phyloP scores from a whole-genome alignment of 2,113 vertebrate species.

The Ochotona princeps region DNA sequence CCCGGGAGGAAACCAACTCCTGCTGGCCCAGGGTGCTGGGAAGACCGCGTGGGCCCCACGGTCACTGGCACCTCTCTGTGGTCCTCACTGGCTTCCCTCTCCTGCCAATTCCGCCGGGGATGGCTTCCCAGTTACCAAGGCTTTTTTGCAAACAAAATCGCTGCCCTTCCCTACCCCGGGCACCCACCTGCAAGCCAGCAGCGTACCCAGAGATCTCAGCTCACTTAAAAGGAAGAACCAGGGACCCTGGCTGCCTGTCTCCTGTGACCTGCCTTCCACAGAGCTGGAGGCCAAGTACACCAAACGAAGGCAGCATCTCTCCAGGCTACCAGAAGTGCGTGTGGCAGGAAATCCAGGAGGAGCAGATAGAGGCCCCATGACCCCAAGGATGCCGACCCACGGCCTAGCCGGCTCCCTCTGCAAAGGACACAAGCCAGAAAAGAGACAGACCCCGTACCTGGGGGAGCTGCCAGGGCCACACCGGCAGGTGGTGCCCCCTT shows the following conservation, averaged over 20 bases:
- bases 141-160: background rate
- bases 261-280: background rate
- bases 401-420: background rate
- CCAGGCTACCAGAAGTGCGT: background rate
- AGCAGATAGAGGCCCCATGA: background rate
- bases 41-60: background rate
- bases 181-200: too few species aligned
- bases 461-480: background rate
- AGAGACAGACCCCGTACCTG: background rate
- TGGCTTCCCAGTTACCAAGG: background rate
- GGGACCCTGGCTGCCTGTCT: background rate
- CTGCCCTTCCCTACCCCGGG: background rate
- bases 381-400: background rate
- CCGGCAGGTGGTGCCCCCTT: background rate
- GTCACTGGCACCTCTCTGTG: background rate
- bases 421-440: background rate
- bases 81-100: background rate
- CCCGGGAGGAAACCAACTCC: background rate
- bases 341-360: background rate
- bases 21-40: background rate
- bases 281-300: background rate
- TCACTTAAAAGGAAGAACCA: background rate
- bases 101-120: background rate
- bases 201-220: background rate
- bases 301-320: fast-evolving